A percentile compares a stretch with the other conserved stretches of the same genome.
Conservation (phyloP, 2,113 vertebrate genomes). For the Aplodontia rufa region DNA sequence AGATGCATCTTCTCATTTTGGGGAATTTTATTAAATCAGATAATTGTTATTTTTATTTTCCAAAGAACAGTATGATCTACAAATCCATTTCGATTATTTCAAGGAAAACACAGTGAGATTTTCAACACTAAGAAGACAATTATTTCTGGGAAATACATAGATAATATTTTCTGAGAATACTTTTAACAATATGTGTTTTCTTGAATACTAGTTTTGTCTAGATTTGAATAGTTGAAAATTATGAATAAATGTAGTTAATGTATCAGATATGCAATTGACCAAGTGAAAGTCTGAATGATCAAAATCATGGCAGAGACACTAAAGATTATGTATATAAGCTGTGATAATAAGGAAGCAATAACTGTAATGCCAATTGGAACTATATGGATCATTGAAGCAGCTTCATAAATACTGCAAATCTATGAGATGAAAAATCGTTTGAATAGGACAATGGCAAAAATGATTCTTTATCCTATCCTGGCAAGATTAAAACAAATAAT, state of each 20-base stretch:
- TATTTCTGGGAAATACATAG: not conserved
- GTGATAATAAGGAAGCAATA: conserved; percentile 44
- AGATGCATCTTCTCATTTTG: not conserved
- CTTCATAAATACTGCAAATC: conserved; percentile 56
- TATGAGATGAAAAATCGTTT: conserved; percentile 42
- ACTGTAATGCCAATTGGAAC: conserved; percentile 44
- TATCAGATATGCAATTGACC: not conserved
- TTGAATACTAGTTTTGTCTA: not conserved
- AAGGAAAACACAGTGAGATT: not conserved
- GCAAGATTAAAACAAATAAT: conserved; percentile 14
- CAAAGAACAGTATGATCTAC: not conserved
- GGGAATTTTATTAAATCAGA: not conserved
- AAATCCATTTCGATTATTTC: not conserved
- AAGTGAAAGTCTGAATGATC: not conserved
- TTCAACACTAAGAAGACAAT: not conserved
- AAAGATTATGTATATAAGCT: conserved; percentile 13
- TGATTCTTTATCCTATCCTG: not conserved
- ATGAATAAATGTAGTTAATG: not conserved
- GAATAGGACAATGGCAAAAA: conserved; percentile 3
- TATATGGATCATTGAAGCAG: conserved; percentile 41
- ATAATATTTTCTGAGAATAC: not conserved
- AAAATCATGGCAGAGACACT: conserved; percentile 40
- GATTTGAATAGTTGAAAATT: conserved; percentile 2
- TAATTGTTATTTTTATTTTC: not conserved
- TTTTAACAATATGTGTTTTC: not conserved